Base-by-base conservation (phyloP, 2,888 invertebrate genomes). In the Physocephala rufipes region DNA sequence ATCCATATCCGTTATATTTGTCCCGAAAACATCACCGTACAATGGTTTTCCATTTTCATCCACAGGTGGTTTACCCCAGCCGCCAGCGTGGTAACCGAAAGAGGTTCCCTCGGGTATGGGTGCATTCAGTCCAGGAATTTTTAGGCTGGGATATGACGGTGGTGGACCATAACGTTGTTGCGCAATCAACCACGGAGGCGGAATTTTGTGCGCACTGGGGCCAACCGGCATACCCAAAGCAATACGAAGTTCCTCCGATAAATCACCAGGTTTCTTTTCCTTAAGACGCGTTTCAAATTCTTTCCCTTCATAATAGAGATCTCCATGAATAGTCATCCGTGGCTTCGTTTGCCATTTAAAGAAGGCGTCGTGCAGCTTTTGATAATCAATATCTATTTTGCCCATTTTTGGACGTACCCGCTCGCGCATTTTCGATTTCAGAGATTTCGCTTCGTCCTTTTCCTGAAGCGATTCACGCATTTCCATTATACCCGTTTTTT, bases 301-400 rank as follows among this genome's bases (percentile, higher is more conserved):
- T 86, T 99, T 99, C 58, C 99, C 98, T 86, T 99, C 99, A 85
- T 99, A 99, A 86, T 99, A 99, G 12, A 99, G 88, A 87, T 99
- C 99, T 7, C 99, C 99, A 85, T 99, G 98, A 79, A 97, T 97
- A 0, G 98, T 97, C 96, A 99, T 97, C 76, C 95, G 92, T 0
- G 99, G 99, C 85, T 99, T 99, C 0, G 97, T 97, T 85, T 99
- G 99, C 96, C 97, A 99, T 90, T 95, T 95, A 89, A 99, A 99
- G 88, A 99, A 99, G 0, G 99, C 99, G 82, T 99, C 99, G 80
- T 99, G 99, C 28, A 99, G 87, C 83, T 99, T 99, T 86, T 99
- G 99, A 85, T 99, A 99, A 87, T 99, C 99, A 77, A 99, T 99
- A 85, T 99, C 99, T 79, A 99, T 99, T 88, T 99, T 99, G 45